Evolutionary conservation across 1,140 invertebrate species (phyloP).

Genomic region (Nymphalis io): DNA sequence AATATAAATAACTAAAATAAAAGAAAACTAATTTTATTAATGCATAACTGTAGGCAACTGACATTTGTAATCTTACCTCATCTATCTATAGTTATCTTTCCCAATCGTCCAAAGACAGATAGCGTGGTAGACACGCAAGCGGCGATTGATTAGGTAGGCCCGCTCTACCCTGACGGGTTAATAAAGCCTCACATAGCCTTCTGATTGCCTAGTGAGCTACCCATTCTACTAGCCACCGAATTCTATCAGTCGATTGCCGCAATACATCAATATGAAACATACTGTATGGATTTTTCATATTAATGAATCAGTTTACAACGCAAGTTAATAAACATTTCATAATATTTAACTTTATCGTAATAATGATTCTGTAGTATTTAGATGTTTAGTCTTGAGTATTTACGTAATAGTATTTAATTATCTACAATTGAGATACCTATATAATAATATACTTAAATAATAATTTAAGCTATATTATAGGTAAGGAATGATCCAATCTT

Average conservation of each 20-base stretch:
- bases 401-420: background rate
- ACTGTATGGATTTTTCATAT: background rate
- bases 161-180: constrained; percentile 71
- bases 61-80: constrained; percentile 70
- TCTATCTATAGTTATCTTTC: constrained; percentile 60
- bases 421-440: background rate
- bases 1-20: background rate
- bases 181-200: constrained; percentile 68
- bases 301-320: background rate
- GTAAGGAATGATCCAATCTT: constrained; percentile 22
- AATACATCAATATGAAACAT: background rate
- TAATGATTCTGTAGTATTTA: no score
- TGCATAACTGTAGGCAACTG: background rate
- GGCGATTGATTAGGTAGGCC: constrained; percentile 75
- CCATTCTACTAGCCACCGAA: constrained; percentile 62
- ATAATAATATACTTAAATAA: background rate
- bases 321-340: background rate
- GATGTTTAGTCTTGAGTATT: no score
- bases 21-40: background rate
- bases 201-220: constrained; percentile 75
- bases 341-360: no score
- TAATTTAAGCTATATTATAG: constrained; percentile 15
- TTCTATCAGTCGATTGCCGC: constrained; percentile 53
- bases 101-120: constrained; percentile 74
- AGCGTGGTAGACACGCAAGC: constrained; percentile 74